Evolutionary conservation across 2,113 vertebrate genomes (phyloP), one percentile per base, ranked within the genome.

Genomic region (Noturus placidus): DNA sequence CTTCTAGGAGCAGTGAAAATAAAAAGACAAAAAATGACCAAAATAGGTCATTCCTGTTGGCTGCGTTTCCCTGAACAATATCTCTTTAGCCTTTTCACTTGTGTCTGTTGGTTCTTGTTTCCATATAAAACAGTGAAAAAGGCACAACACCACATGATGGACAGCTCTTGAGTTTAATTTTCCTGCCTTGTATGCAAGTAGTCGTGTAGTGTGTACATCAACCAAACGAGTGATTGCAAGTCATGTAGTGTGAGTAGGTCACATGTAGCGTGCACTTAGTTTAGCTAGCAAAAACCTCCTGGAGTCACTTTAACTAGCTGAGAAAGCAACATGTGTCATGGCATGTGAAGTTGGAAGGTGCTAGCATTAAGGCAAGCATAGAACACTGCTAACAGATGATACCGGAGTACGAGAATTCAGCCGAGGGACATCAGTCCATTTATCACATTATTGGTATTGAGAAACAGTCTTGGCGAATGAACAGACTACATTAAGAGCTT

Each of bases 401-500:
- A 50, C 20, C 59, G 19, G 2, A n/a, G 59, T 59, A 46, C 1
- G 35, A 65, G 57, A 46, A 15, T 42, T 61, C 5, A 3, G 1
- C 42, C 2, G 35, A n/a, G 81, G 25, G 65, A 46, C 59, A 61
- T 46, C 33, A 63, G 59, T n/a, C 35, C 81, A 83, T 83, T 83
- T 65, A 63, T 83, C 59, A 83, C 22, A 19, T 46, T 42, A 8
- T 14, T 46, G 81, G 59, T 83, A 63, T 67, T 69, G 63, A 65
- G 57, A 82, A 61, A 42, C 57, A 25, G 80, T 61, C 57, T n/a
- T 46, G 35, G 80, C 69, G 30, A 69, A 69, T 19, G 38, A 69
- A 67, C 61, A 52, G 38, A 69, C 61, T 83, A 33, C 61, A 69
- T 83, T 67, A 30, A 69, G 33, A 30, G 63, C 17, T 69, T 83